Conservation (phyloP, 1,140 invertebrate genomes). For the Bombus waltoni region DNA sequence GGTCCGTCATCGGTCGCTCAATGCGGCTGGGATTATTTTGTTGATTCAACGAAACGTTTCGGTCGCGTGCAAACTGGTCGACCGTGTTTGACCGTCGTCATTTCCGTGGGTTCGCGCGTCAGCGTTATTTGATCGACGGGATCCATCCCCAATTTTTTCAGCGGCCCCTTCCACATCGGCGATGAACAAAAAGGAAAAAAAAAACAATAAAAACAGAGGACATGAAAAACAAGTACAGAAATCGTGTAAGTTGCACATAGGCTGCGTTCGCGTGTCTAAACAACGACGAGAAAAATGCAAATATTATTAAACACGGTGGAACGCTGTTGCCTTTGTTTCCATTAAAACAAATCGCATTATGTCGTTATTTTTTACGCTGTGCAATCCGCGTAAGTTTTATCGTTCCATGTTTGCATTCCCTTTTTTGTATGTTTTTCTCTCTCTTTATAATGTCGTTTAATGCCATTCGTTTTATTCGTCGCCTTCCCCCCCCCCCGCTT, state of each 20-base stretch:
- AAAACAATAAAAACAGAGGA: neutral
- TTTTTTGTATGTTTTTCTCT: neutral
- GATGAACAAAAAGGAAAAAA: neutral
- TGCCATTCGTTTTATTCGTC: neutral
- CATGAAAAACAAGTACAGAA: neutral
- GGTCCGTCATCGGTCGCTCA: neutral
- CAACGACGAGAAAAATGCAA: neutral
- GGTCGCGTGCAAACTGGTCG: neutral
- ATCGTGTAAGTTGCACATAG: neutral
- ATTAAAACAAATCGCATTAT: constrained; percentile 34
- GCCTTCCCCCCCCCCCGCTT: too few relatives aligned
- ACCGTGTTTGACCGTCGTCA: constrained; percentile 26
- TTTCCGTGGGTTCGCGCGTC: constrained; percentile 33
- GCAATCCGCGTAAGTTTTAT: neutral
- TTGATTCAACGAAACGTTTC: constrained; percentile 64
- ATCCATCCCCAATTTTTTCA: neutral
- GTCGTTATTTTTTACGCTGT: neutral
- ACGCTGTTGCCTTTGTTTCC: neutral
- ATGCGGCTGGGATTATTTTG: constrained; percentile 37
- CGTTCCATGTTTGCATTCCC: neutral
- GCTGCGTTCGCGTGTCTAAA: neutral
- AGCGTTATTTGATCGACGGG: constrained; percentile 45
- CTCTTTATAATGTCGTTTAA: neutral
- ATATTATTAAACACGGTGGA: constrained; percentile 8
- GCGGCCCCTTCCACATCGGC: neutral